Conservation (phyloP, 2,888 invertebrate genomes). For the Unio pictorum region DNA sequence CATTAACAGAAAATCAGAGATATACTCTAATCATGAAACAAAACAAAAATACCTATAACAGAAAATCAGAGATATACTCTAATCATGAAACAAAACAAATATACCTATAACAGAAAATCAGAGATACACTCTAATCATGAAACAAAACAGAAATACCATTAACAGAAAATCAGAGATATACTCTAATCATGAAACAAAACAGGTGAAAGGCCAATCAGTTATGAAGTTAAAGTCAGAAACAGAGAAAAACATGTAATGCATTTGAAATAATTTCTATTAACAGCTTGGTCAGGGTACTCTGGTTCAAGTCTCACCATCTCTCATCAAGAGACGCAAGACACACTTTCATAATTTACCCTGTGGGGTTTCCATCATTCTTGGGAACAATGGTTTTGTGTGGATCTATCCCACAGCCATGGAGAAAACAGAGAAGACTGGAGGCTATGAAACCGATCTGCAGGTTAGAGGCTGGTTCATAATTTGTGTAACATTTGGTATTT, state of each 20-base stretch:
- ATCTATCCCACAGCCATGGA: slow-evolving; percentile 81
- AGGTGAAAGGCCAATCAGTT: too few relatives aligned
- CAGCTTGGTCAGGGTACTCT: slow-evolving; percentile 87
- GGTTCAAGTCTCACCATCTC: slow-evolving; percentile 90
- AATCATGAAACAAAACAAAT: too few relatives aligned
- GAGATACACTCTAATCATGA: too few relatives aligned
- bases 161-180: too few relatives aligned
- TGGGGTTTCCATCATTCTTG: slow-evolving; percentile 93
- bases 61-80: too few relatives aligned
- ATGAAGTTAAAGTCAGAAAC: neutral
- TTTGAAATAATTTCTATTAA: slow-evolving; percentile 4
- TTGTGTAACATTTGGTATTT: too few relatives aligned
- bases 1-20: too few relatives aligned
- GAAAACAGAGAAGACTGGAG: slow-evolving; percentile 74
- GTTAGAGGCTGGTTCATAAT: slow-evolving; percentile 52
- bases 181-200: too few relatives aligned
- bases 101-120: too few relatives aligned
- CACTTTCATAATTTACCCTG: slow-evolving; percentile 95
- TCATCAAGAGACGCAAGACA: slow-evolving; percentile 93
- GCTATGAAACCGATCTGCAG: slow-evolving; percentile 84
- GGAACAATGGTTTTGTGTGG: slow-evolving; percentile 98
- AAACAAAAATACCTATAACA: too few relatives aligned
- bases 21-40: too few relatives aligned
- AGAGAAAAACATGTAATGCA: neutral
- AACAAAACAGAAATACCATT: too few relatives aligned